These are phyloP conservation scores for Morpho achilles DNA, from an alignment of 2,888 invertebrate genomes.

Conservation along the genomic window DNA sequence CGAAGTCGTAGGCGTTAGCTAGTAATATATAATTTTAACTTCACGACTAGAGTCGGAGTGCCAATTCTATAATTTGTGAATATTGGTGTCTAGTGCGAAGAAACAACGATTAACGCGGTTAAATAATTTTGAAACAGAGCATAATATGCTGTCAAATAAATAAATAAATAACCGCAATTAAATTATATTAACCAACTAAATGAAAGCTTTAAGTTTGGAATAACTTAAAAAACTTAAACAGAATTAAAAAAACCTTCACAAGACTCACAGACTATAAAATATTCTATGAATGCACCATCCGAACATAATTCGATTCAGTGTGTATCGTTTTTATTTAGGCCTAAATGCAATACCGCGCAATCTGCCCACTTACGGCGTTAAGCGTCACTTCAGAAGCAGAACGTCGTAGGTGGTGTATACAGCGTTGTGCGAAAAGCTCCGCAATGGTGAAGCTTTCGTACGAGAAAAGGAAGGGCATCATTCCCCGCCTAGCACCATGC, in stretches of 20 bases:
- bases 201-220: no score
- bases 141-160: no score
- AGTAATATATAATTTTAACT: no score
- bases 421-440: slow-evolving; percentile 62
- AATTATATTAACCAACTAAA: no score
- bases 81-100: no score
- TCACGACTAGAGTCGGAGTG: no score
- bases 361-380: slow-evolving; percentile 76
- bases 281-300: slow-evolving; percentile 31
- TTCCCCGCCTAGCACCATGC: slow-evolving; percentile 59
- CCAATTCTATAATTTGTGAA: no score
- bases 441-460: slow-evolving; percentile 58
- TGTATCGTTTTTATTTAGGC: slow-evolving; percentile 66
- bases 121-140: no score
- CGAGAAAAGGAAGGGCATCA: slow-evolving; percentile 62
- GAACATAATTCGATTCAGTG: slow-evolving; percentile 43
- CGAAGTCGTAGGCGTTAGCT: no score
- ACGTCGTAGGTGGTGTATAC: slow-evolving; percentile 43
- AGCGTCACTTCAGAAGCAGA: slow-evolving; percentile 45
- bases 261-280: slow-evolving; percentile 18
- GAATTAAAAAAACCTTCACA: not conserved
- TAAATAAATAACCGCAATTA: no score
- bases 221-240: no score
- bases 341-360: slow-evolving; percentile 71
- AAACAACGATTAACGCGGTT: no score